phyloP scores from a whole-genome alignment of 1,140 invertebrate species.

The Samia ricini region DNA sequence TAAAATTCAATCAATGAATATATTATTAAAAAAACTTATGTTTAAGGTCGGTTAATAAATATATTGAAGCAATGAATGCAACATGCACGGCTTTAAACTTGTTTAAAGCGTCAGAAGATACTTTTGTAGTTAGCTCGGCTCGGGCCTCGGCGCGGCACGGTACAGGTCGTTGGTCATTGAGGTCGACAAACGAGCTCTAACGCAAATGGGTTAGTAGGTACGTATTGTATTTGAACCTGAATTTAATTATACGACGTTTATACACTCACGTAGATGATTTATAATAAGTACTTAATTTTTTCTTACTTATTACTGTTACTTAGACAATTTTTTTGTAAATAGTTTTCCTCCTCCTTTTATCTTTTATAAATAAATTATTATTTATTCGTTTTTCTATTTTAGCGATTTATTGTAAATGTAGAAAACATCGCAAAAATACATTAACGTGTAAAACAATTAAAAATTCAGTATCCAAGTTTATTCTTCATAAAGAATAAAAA shows the following conservation, averaged over 20 bases:
- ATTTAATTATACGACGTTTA: conserved; percentile 11
- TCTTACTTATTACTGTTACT: too few relatives aligned
- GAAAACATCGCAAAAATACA: too few relatives aligned
- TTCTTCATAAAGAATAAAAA: background rate
- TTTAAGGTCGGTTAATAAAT: background rate
- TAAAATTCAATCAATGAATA: background rate
- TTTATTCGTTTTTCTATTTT: too few relatives aligned
- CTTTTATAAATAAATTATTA: too few relatives aligned
- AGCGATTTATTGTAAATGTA: too few relatives aligned
- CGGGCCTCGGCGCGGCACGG: too few relatives aligned
- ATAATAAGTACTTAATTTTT: background rate
- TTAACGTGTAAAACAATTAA: too few relatives aligned
- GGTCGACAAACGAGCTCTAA: conserved; percentile 45
- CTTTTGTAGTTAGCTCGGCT: background rate
- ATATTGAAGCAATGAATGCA: background rate
- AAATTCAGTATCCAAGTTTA: too few relatives aligned
- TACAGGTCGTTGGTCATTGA: conserved; percentile 41
- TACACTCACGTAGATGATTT: background rate
- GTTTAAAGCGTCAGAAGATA: background rate
- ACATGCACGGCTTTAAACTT: background rate
- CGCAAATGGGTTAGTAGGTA: conserved; percentile 37
- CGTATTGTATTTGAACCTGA: conserved; percentile 31
- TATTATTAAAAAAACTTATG: background rate
- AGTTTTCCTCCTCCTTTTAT: too few relatives aligned
- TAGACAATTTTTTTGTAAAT: too few relatives aligned